phyloP scores from a whole-genome alignment of 1,140 invertebrate species.

The Drosophila setifemur region DNA sequence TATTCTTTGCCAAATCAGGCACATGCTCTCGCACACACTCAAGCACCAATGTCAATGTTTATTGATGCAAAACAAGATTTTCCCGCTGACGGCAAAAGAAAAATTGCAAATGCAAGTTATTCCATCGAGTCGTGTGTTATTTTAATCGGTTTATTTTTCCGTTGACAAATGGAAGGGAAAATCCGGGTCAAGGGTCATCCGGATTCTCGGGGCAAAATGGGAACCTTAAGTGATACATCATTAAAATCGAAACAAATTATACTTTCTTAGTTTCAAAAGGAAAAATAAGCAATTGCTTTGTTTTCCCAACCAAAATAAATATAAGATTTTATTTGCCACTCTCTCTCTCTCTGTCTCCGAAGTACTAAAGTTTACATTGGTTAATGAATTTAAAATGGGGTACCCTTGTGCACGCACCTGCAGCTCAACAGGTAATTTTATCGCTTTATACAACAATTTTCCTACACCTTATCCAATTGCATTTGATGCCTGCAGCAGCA shows the following conservation, averaged over 20 bases:
- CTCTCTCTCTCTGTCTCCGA: neutral
- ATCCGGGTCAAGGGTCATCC: neutral
- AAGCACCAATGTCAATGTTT: slow-evolving; percentile 71
- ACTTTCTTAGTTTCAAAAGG: neutral
- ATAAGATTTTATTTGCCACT: neutral
- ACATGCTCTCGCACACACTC: slow-evolving; percentile 2
- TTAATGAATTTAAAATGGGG: slow-evolving; percentile 35
- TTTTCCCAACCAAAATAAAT: neutral
- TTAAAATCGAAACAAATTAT: neutral
- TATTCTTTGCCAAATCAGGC: too few relatives aligned
- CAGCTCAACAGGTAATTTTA: slow-evolving; percentile 43
- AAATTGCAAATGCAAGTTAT: slow-evolving; percentile 41
- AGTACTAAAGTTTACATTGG: slow-evolving; percentile 7
- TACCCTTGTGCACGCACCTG: neutral
- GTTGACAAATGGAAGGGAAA: slow-evolving; percentile 27
- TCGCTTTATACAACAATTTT: slow-evolving; percentile 21
- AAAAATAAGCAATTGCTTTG: neutral
- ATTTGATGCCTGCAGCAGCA: slow-evolving; percentile 28
- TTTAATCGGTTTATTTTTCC: slow-evolving; percentile 19
- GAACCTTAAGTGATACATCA: too few relatives aligned
- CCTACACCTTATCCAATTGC: slow-evolving; percentile 3
- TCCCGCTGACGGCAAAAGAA: slow-evolving; percentile 41
- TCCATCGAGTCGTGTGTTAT: slow-evolving; percentile 20
- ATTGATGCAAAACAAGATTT: slow-evolving; percentile 78
- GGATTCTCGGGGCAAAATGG: too few relatives aligned